Base-by-base conservation (phyloP, 2,797 vertebrate species). In the Molossus molossus region DNA sequence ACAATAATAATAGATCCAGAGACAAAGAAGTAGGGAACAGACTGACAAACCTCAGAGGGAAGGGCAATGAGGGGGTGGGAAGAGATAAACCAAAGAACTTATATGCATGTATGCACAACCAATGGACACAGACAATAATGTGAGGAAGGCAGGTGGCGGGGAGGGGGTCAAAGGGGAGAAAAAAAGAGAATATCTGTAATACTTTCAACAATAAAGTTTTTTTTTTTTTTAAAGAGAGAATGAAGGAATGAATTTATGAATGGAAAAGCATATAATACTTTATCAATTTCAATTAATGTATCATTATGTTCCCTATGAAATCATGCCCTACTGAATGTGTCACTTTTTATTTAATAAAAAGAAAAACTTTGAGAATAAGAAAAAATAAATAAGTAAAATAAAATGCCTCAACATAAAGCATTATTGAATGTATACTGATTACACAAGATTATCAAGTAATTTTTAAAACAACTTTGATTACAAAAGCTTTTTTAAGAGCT, bases 231-330 rank as follows among this genome's bases (percentile, higher is more conserved):
- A 45, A 45, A 45, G 40, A 45, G 45, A 55, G 14, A 82, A 70
- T 48, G 25, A 77, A 29, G 18, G 15, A 37, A 45, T n/a, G 45
- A 48, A 27, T 12, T 25, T 15, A 67, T 33, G n/a, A 69, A 84
- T 4, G 23, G 15, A 60, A 72, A 85, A 79, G 5, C 9, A 82
- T 29, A 12, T n/a, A 67, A 29, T 76, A 67, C n/a, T 92, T 92
- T 53, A 80, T 87, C 65, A 80, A n/a, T 23, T 91, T 64, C 33
- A 83, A 18, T 25, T 92, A 29, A 4, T 50, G 21, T 37, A 55
- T 81, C 57, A 67, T 8, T n/a, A 70, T 67, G 81, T 93, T 80
- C 29, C 53, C 73, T 91, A 29, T 64, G 77, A 91, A 97, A 75
- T 76, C 45, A 60, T 93, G n/a, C 23, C 53, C 23, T 91, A 62